phyloP scores from a whole-genome alignment of 2,888 invertebrate genomes.

The Orthosia cruda region DNA sequence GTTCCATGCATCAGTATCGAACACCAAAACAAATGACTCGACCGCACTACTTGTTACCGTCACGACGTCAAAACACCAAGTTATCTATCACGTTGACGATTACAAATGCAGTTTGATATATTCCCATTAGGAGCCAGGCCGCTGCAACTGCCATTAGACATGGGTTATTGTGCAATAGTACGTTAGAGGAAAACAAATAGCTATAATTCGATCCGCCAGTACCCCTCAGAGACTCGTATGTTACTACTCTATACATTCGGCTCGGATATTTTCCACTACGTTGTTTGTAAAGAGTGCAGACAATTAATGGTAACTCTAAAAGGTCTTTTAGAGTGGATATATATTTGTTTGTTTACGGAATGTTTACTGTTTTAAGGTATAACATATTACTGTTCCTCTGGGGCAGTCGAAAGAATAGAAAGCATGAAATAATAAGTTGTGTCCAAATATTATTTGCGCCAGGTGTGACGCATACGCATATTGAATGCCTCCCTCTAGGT shows the following conservation, averaged over 20 bases:
- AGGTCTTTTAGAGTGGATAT: constrained; percentile 52
- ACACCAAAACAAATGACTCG: constrained; percentile 20
- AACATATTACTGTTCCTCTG: background rate
- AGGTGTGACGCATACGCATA: too few species aligned
- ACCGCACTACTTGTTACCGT: constrained; percentile 5
- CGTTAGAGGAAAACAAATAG: constrained; percentile 79
- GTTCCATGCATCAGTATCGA: background rate
- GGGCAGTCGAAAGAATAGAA: background rate
- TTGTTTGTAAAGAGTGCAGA: constrained; percentile 72
- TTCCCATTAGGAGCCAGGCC: constrained; percentile 53
- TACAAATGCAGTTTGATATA: constrained; percentile 63
- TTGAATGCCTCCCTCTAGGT: too few species aligned
- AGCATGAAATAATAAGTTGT: too few species aligned
- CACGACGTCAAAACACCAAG: constrained; percentile 38
- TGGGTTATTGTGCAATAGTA: constrained; percentile 75
- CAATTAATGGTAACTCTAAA: constrained; percentile 72
- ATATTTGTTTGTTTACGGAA: constrained; percentile 38
- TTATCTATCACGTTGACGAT: constrained; percentile 51
- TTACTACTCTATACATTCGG: constrained; percentile 60
- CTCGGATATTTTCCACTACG: constrained; percentile 68
- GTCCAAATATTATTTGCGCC: too few species aligned
- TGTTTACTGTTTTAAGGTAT: background rate
- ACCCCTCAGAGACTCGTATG: constrained; percentile 81
- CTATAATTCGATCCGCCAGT: constrained; percentile 82
- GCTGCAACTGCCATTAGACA: constrained; percentile 71